Base-by-base conservation (phyloP, 2,888 invertebrate genomes). In the Timandra comae region DNA sequence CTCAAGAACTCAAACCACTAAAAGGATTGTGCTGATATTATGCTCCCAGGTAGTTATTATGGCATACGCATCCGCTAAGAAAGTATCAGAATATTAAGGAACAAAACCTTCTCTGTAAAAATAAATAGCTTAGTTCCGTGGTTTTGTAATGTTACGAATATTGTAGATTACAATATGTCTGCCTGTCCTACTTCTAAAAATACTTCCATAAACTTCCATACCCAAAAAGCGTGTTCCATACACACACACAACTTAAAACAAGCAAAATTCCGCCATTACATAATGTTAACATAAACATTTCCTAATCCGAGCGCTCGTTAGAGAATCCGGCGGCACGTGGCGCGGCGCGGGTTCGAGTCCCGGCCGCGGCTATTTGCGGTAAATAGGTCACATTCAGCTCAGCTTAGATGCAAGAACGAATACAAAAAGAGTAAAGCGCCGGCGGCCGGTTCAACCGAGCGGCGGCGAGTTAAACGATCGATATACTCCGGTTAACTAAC, bases 371-470 rank as follows among this genome's bases (percentile, higher is more conserved):
- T 84, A 84, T 84, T 84, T 78, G 69, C 68, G 68, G 78, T 73
- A 84, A 81, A 76, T 85, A 52, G 84, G 84, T 81, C 84, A 85
- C 69, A 58, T 67, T 72, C 73, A 58, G 72, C 79, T 79, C 80
- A 79, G 82, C 54, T 84, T 84, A 81, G 82, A 65, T 72, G 80
- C 78, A 81, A 79, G 74, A 82, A 81, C 77, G 67, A 82, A 81
- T 78, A 81, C 84, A 85, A 85, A 85, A 85, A 85, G 81, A 85
- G 81, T 80, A 80, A 80, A 81, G 62, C 74, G 64, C 57, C 51
- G 49, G 49, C 49, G 55, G 53, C 51, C 59, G 53, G 52, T 41
- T 41, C 40, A 39, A 42, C 36, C 26, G 27, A 6, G 38, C 41
- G 38, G 39, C 43, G 46, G 26, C 31, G 22, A 33, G 30, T 43